Conservation (phyloP, 2,888 invertebrate genomes). For the Amaurobius ferox region DNA sequence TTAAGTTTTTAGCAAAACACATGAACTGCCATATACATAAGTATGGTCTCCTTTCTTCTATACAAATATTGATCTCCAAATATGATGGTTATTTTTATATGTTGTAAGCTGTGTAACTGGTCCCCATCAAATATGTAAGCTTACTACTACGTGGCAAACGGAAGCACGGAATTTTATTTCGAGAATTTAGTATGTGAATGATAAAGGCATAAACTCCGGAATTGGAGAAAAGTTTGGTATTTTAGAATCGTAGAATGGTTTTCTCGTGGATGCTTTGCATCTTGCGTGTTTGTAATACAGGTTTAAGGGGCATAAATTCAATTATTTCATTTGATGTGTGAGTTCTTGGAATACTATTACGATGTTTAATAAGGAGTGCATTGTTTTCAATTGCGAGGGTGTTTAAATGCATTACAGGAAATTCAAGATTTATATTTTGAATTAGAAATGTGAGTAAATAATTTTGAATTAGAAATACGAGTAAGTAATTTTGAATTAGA, state of each 20-base stretch:
- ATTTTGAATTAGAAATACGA: too few relatives aligned
- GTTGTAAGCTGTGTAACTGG: background rate
- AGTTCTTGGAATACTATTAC: too few relatives aligned
- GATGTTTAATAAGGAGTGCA: too few relatives aligned
- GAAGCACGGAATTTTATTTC: background rate
- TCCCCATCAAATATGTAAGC: conserved; percentile 2
- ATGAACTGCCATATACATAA: background rate
- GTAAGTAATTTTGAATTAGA: too few relatives aligned
- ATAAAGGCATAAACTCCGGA: background rate
- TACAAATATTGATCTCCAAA: background rate
- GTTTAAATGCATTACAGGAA: too few relatives aligned
- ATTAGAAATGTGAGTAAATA: too few relatives aligned
- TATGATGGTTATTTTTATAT: background rate
- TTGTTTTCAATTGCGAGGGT: too few relatives aligned
- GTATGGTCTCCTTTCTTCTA: background rate
- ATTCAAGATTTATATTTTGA: too few relatives aligned
- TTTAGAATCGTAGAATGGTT: background rate
- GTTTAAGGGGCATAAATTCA: too few relatives aligned
- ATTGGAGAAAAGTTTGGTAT: background rate
- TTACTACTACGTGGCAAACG: background rate
- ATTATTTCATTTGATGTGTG: too few relatives aligned
- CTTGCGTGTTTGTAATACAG: background rate
- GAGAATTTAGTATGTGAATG: background rate
- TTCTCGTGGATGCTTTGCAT: background rate
- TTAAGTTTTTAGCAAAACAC: background rate